These are phyloP conservation scores for Sphaerophoria taeniata DNA, from an alignment of 2,888 invertebrate species.

Conservation along the genomic window DNA sequence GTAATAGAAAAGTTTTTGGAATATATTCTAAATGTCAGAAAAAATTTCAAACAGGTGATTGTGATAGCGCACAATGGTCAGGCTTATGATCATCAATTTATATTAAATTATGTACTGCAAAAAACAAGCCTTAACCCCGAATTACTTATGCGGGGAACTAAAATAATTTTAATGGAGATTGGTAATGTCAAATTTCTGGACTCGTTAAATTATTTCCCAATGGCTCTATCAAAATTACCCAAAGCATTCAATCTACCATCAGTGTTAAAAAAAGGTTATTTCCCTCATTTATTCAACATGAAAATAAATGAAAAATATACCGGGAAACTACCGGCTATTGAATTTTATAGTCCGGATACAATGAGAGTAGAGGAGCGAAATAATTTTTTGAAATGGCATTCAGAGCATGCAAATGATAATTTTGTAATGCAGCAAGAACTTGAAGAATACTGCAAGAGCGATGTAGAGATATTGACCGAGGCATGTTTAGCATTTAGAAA, in stretches of 20 bases:
- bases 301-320: not conserved
- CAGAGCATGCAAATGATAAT: not conserved
- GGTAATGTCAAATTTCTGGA: not conserved
- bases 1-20: not conserved
- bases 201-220: not conserved
- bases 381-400: constrained; percentile 7
- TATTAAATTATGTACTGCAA: not conserved
- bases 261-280: not conserved
- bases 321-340: not conserved
- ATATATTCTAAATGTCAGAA: not conserved
- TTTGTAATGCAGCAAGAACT: constrained; percentile 27
- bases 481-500: constrained; percentile 31
- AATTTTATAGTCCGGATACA: not conserved
- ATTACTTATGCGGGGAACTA: constrained; percentile 1
- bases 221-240: not conserved
- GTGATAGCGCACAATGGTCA: constrained; percentile 3
- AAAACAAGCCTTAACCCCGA: not conserved
- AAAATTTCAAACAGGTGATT: not conserved
- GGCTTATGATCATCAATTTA: not conserved
- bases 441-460: constrained; percentile 26
- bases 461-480: constrained; percentile 29
- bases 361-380: not conserved
- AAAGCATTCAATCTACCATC: not conserved
- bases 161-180: constrained; percentile 3
- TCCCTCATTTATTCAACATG: not conserved